Conservation (phyloP, 23 tunicate species). For the Ascidia mentula region DNA sequence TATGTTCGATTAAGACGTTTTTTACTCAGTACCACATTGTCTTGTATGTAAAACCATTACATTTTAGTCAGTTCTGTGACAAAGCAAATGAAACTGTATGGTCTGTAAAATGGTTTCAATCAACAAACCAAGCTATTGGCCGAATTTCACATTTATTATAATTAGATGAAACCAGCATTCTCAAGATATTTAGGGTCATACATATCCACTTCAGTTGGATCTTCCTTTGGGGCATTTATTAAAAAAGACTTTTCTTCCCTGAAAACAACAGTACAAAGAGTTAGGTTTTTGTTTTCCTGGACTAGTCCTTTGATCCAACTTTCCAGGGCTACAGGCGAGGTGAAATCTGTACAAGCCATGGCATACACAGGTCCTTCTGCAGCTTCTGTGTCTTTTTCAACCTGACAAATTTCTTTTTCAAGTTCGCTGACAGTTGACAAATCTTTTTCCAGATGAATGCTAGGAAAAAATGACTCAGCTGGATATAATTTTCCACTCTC, state of each 20-base stretch:
- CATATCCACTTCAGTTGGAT: conserved; percentile 55
- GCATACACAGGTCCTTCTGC: conserved; percentile 90
- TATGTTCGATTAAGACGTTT: no score
- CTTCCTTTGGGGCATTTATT: conserved; percentile 54
- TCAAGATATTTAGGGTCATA: conserved; percentile 2
- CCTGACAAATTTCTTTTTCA: conserved; percentile 38
- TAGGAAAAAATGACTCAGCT: conserved; percentile 63
- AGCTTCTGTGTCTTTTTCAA: conserved; percentile 53
- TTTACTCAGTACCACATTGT: no score
- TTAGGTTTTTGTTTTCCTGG: conserved; percentile 44
- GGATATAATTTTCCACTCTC: conserved; percentile 14
- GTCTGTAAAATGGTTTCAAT: no score
- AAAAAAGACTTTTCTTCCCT: conserved; percentile 65
- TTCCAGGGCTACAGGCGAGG: conserved; percentile 51
- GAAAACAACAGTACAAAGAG: conserved; percentile 51
- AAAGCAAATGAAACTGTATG: no score
- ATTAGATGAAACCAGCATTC: neutral
- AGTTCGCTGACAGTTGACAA: neutral
- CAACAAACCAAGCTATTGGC: no score
- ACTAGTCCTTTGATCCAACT: conserved; percentile 77
- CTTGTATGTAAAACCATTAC: no score
- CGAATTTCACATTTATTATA: no score
- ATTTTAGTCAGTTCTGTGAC: no score
- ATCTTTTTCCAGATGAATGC: conserved; percentile 32
- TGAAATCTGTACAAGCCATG: conserved; percentile 84